Evolutionary conservation across 2,888 invertebrate genomes (phyloP).

Genomic region (Hypsopygia costalis): DNA sequence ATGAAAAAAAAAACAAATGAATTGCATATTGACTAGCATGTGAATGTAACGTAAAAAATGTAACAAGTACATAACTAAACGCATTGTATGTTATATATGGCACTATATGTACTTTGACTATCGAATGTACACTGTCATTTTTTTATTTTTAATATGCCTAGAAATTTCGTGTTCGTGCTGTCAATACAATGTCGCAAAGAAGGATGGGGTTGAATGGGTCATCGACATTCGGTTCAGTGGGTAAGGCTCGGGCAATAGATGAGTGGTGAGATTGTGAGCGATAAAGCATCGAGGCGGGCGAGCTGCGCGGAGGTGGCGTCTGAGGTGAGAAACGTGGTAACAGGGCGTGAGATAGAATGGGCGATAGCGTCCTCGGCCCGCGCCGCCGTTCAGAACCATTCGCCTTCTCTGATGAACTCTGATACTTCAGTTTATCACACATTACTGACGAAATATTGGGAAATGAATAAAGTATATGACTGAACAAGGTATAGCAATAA

Average conservation of each 20-base stretch:
- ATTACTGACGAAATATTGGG: not conserved
- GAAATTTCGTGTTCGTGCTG: slow-evolving; percentile 1
- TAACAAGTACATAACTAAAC: too few relatives aligned
- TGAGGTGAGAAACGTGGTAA: slow-evolving; percentile 76
- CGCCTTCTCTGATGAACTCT: slow-evolving; percentile 10
- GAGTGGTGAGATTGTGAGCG: slow-evolving; percentile 59
- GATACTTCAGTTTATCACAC: slow-evolving; percentile 4
- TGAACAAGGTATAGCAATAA: too few relatives aligned
- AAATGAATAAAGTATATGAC: too few relatives aligned
- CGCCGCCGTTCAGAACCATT: slow-evolving; percentile 15
- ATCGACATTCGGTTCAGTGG: slow-evolving; percentile 63
- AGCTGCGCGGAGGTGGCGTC: slow-evolving; percentile 51
- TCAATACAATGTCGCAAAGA: slow-evolving; percentile 5
- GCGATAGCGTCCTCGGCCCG: slow-evolving; percentile 48
- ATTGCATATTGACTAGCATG: too few relatives aligned
- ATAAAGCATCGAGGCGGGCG: slow-evolving; percentile 58
- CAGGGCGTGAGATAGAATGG: slow-evolving; percentile 68
- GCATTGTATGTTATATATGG: too few relatives aligned
- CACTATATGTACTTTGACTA: too few relatives aligned
- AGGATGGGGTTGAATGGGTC: slow-evolving; percentile 30
- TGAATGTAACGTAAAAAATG: too few relatives aligned
- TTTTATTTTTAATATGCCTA: too few relatives aligned
- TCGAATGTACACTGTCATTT: too few relatives aligned
- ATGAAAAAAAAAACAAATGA: too few relatives aligned
- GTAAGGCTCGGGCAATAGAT: slow-evolving; percentile 65